Conservation (phyloP, 2,113 vertebrate genomes). For the Lethenteron camtschaticum region DNA sequence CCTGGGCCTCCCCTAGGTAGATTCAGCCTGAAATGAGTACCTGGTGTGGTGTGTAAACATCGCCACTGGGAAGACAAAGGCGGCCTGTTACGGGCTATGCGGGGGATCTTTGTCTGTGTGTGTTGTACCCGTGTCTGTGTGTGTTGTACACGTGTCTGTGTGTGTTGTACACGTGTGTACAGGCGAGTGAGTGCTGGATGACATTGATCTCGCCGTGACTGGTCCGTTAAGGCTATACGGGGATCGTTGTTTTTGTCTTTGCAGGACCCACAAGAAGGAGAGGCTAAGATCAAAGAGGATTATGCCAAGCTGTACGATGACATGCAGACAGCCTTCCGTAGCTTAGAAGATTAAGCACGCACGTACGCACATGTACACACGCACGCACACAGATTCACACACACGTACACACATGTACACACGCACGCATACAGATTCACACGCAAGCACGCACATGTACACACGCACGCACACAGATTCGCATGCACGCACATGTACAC, state of each 20-base stretch:
- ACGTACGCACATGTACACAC: constrained; percentile 8
- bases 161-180: constrained; percentile 5
- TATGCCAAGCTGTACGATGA: constrained; percentile 77
- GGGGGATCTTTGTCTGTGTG: neutral
- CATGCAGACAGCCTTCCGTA: constrained; percentile 92
- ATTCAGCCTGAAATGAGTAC: no score
- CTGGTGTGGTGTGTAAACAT: no score
- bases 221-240: no score
- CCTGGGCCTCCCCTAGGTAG: no score
- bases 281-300: constrained; percentile 72
- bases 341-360: constrained; percentile 56
- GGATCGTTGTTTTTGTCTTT: constrained; percentile 4
- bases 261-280: constrained; percentile 81
- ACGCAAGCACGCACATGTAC: neutral
- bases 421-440: neutral
- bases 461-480: neutral
- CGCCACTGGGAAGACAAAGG: no score
- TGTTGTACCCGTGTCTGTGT: no score
- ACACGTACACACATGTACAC: neutral
- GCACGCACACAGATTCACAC: neutral
- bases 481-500: neutral
- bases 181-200: neutral
- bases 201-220: no score
- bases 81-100: no score
- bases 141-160: neutral